These are phyloP conservation scores for Gavia stellata DNA, from an alignment of 2,113 vertebrate genomes.

Conservation along the genomic window DNA sequence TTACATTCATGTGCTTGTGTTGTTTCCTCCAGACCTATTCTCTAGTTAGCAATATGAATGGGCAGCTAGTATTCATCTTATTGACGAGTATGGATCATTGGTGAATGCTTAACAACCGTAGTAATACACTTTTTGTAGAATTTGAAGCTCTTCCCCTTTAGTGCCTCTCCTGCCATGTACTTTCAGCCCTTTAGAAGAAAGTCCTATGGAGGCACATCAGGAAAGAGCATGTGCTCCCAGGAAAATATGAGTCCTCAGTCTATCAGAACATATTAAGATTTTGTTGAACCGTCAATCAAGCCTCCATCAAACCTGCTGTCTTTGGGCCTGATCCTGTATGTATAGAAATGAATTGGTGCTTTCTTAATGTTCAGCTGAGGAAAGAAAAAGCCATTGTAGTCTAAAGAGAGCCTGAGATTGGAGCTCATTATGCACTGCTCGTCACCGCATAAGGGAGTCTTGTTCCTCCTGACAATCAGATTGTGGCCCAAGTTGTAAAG, in stretches of 20 bases:
- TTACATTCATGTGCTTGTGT: neutral
- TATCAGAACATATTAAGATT: neutral
- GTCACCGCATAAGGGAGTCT: slow-evolving; percentile 23
- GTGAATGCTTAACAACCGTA: neutral
- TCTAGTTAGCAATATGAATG: neutral
- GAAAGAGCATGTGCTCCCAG: neutral
- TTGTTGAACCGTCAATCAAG: neutral
- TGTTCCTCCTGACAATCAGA: slow-evolving; percentile 53
- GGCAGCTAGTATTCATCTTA: neutral
- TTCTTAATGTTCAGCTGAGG: neutral
- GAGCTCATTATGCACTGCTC: neutral
- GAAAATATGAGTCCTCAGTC: neutral
- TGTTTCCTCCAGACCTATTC: neutral
- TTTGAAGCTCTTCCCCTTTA: neutral
- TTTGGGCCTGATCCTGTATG: neutral
- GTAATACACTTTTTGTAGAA: neutral
- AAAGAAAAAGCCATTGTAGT: slow-evolving; percentile 48
- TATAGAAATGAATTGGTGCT: slow-evolving; percentile 3
- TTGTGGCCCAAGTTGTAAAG: slow-evolving; percentile 35
- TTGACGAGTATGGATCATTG: neutral
- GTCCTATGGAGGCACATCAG: neutral
- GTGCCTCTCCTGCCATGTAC: neutral
- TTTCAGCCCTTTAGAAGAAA: neutral
- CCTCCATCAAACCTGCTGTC: neutral
- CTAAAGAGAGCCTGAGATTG: neutral